Percentiles rank a stretch among this genome's conserved stretches.
These are phyloP conservation scores for Pachyrhynchus sulphureomaculatus DNA, from an alignment of 1,140 invertebrate species.

Conservation along the genomic window DNA sequence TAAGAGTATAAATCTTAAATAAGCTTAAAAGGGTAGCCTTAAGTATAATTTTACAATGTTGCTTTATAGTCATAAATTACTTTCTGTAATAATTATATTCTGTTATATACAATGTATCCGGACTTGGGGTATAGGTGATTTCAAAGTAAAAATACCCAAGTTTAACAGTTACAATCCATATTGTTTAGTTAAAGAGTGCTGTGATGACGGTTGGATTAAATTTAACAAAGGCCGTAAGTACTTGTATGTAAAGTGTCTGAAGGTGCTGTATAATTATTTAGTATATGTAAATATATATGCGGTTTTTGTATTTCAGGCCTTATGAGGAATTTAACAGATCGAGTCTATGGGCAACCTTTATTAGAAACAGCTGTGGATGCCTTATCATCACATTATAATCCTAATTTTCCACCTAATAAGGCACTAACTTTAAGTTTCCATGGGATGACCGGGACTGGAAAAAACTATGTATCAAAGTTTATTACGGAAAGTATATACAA, in stretches of 20 bases:
- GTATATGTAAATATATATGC: conserved; percentile 8
- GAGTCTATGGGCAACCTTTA: conserved; percentile 69
- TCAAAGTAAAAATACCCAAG: background rate
- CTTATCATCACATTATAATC: conserved; percentile 56
- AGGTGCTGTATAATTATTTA: conserved; percentile 34
- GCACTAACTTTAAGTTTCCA: conserved; percentile 76
- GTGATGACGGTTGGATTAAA: conserved; percentile 28
- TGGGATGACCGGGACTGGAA: conserved; percentile 81
- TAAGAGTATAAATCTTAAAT: too few species aligned
- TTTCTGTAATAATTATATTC: too few species aligned
- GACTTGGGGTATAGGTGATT: too few species aligned
- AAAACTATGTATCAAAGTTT: conserved; percentile 83
- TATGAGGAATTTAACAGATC: conserved; percentile 36
- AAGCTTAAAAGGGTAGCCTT: too few species aligned
- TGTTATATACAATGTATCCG: too few species aligned
- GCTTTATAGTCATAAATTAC: too few species aligned
- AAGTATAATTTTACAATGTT: too few species aligned
- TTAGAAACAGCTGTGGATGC: conserved; percentile 59
- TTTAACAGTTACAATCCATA: conserved; percentile 19
- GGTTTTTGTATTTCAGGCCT: conserved; percentile 46
- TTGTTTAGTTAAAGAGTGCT: conserved; percentile 30
- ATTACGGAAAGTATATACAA: conserved; percentile 76
- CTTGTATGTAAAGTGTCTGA: conserved; percentile 2
- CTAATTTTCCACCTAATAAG: conserved; percentile 58
- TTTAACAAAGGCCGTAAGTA: conserved; percentile 26